A percentile compares a stretch with the other conserved stretches of the same genome.
phyloP scores from a whole-genome alignment of 1,140 invertebrate genomes.

The Pseudomyrmex concolor region DNA sequence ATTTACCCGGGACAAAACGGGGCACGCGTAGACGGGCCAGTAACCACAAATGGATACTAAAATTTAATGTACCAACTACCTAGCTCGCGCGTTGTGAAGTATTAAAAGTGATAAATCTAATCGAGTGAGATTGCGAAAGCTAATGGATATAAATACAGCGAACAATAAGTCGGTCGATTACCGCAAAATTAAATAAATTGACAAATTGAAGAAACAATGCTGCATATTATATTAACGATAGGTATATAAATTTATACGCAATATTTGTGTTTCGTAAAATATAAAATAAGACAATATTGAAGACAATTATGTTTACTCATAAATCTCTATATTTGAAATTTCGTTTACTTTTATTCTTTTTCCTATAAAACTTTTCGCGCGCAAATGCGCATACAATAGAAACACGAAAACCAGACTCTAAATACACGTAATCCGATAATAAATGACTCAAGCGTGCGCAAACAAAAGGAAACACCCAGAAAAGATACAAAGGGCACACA shows the following conservation, averaged over 20 bases:
- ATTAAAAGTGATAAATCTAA: neutral
- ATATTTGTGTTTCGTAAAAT: no score
- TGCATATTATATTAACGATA: no score
- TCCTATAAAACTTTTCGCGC: neutral
- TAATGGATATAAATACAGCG: no score
- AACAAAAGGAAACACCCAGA: conserved; percentile 3
- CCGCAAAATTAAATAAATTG: neutral
- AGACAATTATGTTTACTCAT: no score
- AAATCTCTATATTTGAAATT: no score
- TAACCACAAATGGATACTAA: neutral
- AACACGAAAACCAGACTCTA: neutral
- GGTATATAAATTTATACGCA: no score
- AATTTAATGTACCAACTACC: neutral
- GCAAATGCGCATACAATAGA: neutral
- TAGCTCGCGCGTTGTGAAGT: neutral
- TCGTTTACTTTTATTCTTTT: neutral
- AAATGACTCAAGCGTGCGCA: conserved; percentile 18
- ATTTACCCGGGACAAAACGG: neutral
- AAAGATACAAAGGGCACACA: neutral
- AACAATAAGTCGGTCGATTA: conserved; percentile 13
- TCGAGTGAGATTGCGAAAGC: neutral
- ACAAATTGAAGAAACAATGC: neutral
- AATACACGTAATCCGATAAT: neutral
- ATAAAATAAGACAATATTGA: no score
- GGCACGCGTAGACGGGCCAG: neutral